Base-by-base conservation (phyloP, 2,888 invertebrate genomes). In the Rotaria magnacalcarata region DNA sequence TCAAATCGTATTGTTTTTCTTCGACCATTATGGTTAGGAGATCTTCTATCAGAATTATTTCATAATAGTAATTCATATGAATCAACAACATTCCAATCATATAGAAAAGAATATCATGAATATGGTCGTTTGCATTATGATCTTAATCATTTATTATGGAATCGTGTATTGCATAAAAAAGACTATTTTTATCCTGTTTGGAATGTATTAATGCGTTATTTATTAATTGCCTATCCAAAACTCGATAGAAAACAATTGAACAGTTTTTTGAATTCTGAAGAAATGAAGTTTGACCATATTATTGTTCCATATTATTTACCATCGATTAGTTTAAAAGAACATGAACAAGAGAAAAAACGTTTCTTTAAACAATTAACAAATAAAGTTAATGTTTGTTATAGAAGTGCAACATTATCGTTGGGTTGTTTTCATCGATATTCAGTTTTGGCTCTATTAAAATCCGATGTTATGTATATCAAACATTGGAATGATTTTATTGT, bases 221-320 rank as follows among this genome's bases (percentile, higher is more conserved):
- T 80, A 80, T 47, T 80, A 24, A 80, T 80, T 80, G 80, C 47
- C 10, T 80, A 80, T 80, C 80, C 80, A 47, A 80, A 80, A 80
- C 47, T 47, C 1, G 24, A 21, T 24, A 80, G n/a, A 80, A 47
- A 43, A 47, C 80, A 80, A 80, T 80, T 80, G 6, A 80, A 80
- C 24, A 43, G 14, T 47, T 10, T 80, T 47, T 21, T 24, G 2
- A 21, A n/a, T 47, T 3, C 2, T 1, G 80, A 80, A 47, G 47
- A 47, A 47, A 24, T 80, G 10, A 80, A 80, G 24, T 80, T 80
- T 80, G 80, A 80, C n/a, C 47, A 80, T 80, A 24, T 47, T n/a
- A 47, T 80, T 80, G 47, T 80, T 10, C 80, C 80, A 24, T 24
- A 47, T 47, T 80, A 47, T 47, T 80, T 80, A 47, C 80, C 80